A percentile compares a stretch with the other conserved stretches of the same genome.
Conservation (phyloP, 2,888 invertebrate species). For the Oscheius sp. region DNA sequence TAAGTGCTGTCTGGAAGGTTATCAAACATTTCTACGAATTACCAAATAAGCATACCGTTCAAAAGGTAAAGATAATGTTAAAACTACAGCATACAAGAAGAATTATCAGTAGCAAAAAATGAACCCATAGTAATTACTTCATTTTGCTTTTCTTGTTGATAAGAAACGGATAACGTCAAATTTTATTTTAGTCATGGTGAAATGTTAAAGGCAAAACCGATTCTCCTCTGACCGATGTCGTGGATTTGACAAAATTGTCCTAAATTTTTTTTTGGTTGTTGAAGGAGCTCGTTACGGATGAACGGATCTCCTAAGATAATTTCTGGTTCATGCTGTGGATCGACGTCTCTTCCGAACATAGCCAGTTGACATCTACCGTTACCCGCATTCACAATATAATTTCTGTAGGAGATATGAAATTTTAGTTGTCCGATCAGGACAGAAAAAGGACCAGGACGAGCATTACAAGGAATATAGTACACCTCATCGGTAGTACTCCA, state of each 20-base stretch:
- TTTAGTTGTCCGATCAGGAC: constrained; percentile 34
- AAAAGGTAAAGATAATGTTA: no score
- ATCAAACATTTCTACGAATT: no score
- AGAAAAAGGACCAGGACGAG: constrained; percentile 25
- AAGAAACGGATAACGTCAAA: no score
- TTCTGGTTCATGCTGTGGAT: constrained; percentile 46
- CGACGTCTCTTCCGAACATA: constrained; percentile 47
- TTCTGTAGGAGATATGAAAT: constrained; percentile 35
- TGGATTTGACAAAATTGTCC: constrained; percentile 4
- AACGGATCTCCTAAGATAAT: constrained; percentile 60
- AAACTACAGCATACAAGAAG: no score
- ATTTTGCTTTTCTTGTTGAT: no score
- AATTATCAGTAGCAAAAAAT: no score
- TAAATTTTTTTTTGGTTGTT: neutral
- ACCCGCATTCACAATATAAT: constrained; percentile 32
- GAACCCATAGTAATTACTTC: no score
- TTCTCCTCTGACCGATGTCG: neutral
- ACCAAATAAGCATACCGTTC: no score
- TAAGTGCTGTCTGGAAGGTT: no score
- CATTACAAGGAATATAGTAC: constrained; percentile 43
- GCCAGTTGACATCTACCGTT: constrained; percentile 42
- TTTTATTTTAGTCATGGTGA: no score
- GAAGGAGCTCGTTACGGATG: constrained; percentile 42
- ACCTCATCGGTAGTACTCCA: constrained; percentile 13
- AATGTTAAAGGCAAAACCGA: neutral